phyloP scores from a whole-genome alignment of 1,140 invertebrate genomes.

The Bombus waltoni region DNA sequence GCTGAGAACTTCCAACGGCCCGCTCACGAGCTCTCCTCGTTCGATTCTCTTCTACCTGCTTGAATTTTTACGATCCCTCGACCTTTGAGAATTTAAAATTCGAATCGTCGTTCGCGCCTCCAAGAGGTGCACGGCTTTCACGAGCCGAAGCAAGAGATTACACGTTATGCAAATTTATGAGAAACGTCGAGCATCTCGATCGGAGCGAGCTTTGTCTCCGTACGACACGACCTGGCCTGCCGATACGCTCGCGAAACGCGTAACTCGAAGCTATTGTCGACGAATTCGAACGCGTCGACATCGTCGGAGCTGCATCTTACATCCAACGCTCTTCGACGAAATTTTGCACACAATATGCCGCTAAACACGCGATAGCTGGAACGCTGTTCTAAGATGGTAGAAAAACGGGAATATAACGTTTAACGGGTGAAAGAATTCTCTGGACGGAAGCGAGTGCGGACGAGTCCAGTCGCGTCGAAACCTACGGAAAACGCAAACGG shows the following conservation, averaged over 20 bases:
- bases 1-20: constrained; percentile 44
- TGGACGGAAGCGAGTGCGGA: too few species aligned
- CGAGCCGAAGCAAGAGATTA: neutral
- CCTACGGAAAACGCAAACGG: neutral
- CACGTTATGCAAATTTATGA: neutral
- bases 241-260: neutral
- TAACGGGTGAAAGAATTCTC: too few species aligned
- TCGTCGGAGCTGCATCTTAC: neutral
- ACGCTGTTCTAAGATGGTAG: too few species aligned
- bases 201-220: neutral
- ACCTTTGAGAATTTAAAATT: neutral
- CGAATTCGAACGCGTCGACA: neutral
- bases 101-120: neutral
- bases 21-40: neutral
- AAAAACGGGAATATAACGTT: too few species aligned
- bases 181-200: constrained; percentile 1
- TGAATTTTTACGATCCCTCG: neutral
- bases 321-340: too few species aligned
- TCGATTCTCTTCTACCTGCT: neutral
- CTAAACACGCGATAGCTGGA: too few species aligned
- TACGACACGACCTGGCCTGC: neutral
- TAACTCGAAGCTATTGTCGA: neutral
- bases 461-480: neutral
- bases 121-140: neutral
- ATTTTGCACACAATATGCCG: accelerated